Percentiles rank a stretch among this genome's conserved stretches.
phyloP scores from a whole-genome alignment of 2,888 invertebrate genomes.

The Leptinotarsa haldemani region DNA sequence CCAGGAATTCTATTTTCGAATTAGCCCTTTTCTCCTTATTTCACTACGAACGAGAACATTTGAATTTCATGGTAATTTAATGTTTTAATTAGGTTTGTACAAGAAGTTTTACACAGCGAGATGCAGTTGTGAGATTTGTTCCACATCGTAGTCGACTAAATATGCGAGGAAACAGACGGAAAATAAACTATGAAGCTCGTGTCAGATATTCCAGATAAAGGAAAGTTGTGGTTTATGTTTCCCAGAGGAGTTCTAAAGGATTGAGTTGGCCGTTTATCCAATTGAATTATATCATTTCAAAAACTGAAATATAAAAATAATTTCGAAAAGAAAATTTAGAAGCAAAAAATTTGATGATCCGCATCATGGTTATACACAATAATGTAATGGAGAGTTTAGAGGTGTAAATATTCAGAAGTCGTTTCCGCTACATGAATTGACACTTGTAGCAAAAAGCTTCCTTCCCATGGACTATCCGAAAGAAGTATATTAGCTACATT shows the following conservation, averaged over 20 bases:
- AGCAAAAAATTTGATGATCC: too few species aligned
- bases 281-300: too few species aligned
- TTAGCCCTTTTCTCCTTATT: conserved; percentile 24
- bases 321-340: too few species aligned
- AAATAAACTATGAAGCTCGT: conserved; percentile 18
- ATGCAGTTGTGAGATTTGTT: conserved; percentile 32
- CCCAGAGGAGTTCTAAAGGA: background rate
- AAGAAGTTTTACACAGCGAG: conserved; percentile 37
- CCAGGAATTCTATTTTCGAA: conserved; percentile 27
- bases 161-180: conserved; percentile 28
- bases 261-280: too few species aligned
- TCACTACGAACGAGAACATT: conserved; percentile 41
- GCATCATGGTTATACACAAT: too few species aligned
- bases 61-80: conserved; percentile 53
- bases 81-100: conserved; percentile 51
- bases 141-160: conserved; percentile 27
- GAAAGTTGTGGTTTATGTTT: conserved; percentile 1
- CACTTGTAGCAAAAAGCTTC: too few species aligned
- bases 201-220: conserved; percentile 17
- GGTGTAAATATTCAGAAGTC: too few species aligned
- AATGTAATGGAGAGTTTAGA: too few species aligned
- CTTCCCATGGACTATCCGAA: too few species aligned
- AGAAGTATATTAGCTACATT: too few species aligned
- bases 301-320: too few species aligned
- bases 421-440: too few species aligned